Evolutionary conservation across 2,113 vertebrate genomes (phyloP).

Genomic region (Tringa solitaria): DNA sequence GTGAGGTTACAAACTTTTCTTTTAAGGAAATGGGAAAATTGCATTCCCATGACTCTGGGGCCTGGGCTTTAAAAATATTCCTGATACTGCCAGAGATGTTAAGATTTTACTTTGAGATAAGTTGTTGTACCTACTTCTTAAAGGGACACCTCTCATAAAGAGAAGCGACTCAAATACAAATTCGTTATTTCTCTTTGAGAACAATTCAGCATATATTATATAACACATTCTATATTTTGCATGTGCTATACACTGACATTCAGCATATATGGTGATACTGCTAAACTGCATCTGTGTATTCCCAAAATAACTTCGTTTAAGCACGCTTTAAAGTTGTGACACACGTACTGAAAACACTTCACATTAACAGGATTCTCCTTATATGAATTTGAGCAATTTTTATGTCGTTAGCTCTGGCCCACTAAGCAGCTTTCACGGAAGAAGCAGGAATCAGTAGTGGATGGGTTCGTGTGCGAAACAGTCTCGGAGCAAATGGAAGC

Average conservation of each 20-base stretch:
- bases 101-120: background rate
- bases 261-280: background rate
- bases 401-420: background rate
- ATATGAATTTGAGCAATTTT: background rate
- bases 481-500: background rate
- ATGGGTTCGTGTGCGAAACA: background rate
- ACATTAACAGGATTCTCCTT: background rate
- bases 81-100: background rate
- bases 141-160: background rate
- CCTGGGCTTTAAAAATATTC: background rate
- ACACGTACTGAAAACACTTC: background rate
- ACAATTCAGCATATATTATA: background rate
- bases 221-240: background rate
- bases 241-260: background rate
- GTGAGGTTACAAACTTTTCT: background rate
- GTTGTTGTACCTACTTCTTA: background rate
- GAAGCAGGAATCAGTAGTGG: background rate
- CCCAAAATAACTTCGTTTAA: conserved; percentile 17
- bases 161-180: background rate
- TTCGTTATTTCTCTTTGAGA: background rate
- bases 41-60: background rate
- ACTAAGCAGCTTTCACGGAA: background rate
- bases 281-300: background rate
- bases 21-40: background rate
- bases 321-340: background rate